Evolutionary conservation across 2,113 vertebrate genomes (phyloP).

Genomic region (Tylochromis polylepis): DNA sequence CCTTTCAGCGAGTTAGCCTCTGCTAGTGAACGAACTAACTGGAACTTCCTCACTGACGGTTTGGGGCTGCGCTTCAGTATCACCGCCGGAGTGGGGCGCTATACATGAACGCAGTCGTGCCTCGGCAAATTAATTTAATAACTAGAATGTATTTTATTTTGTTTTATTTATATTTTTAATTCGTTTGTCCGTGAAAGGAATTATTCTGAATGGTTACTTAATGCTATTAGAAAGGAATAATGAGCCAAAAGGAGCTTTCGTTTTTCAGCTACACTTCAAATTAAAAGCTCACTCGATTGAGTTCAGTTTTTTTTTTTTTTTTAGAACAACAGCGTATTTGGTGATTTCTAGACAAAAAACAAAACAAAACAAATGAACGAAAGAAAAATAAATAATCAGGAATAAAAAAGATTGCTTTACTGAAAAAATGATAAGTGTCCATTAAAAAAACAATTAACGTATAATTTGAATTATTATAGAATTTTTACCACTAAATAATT

Average conservation of each 20-base stretch:
- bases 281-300: not conserved
- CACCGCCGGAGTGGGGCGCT: not conserved
- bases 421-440: not conserved
- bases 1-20: constrained; percentile 53
- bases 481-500: not conserved
- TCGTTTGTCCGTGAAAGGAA: rapidly evolving
- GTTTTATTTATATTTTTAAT: not conserved
- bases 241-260: not conserved
- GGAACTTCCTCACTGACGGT: constrained; percentile 30
- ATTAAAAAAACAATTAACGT: not conserved
- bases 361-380: rapidly evolving
- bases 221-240: not conserved
- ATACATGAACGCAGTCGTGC: not conserved
- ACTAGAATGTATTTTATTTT: not conserved
- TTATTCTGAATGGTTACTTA: rapidly evolving
- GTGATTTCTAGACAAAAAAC: not conserved
- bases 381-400: not conserved
- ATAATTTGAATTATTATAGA: not conserved
- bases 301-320: rapidly evolving
- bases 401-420: not conserved
- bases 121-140: not conserved
- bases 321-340: not conserved
- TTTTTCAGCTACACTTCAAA: not conserved
- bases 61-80: not conserved
- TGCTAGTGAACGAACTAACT: not conserved